Conservation (phyloP, 2,113 vertebrate genomes). For the Anarrhichthys ocellatus region DNA sequence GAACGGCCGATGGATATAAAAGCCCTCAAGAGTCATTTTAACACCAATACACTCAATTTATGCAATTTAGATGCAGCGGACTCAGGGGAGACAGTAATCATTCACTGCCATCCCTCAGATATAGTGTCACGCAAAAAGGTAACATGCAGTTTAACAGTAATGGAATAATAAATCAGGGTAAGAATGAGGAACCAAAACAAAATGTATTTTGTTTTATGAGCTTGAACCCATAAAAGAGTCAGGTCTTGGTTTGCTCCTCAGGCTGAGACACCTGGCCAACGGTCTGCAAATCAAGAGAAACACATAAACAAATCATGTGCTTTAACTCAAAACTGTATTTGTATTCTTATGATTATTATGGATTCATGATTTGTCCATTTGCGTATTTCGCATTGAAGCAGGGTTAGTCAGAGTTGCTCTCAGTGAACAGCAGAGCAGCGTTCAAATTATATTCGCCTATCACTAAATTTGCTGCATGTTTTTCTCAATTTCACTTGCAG, state of each 20-base stretch:
- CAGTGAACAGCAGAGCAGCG: not conserved
- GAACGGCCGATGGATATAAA: not conserved
- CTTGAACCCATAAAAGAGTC: not conserved
- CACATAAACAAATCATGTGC: not conserved
- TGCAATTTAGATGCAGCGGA: not conserved
- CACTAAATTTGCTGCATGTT: conserved; percentile 12
- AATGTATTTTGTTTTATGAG: not conserved
- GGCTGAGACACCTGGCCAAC: conserved; percentile 8
- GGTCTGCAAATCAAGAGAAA: conserved; percentile 34
- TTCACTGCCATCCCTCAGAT: not conserved
- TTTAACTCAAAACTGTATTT: not conserved
- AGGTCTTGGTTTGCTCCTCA: conserved; percentile 25
- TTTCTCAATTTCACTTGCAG: not conserved
- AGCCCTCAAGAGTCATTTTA: not conserved
- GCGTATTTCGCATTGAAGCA: not conserved
- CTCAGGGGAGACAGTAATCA: not conserved
- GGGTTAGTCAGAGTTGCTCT: conserved; percentile 12
- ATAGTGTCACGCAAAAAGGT: conserved; percentile 1
- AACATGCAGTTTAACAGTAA: not conserved
- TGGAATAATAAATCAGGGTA: not conserved
- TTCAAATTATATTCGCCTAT: conserved; percentile 9
- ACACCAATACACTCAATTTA: not conserved
- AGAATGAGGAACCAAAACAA: not conserved
- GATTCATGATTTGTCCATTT: not conserved
- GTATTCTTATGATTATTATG: not conserved